Conservation (phyloP, 2,888 invertebrate species). For the Dromius quadrimaculatus region DNA sequence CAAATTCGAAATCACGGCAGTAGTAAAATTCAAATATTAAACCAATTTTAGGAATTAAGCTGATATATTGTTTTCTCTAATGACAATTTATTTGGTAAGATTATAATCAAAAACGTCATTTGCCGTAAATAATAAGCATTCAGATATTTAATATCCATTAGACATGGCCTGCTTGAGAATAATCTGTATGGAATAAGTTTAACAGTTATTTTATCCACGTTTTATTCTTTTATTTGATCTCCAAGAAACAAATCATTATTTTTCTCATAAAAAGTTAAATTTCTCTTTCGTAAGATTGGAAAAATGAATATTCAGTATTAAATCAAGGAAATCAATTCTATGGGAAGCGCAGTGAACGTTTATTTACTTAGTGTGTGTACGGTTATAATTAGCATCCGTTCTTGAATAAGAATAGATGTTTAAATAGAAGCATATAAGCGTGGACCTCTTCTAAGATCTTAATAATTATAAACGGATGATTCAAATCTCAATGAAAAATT, state of each 20-base stretch:
- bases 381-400: conserved; percentile 41
- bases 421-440: conserved; percentile 7
- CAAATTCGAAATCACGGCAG: conserved; percentile 43
- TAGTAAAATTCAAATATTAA: conserved; percentile 43
- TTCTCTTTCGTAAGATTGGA: too few species aligned
- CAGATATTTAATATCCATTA: conserved; percentile 39
- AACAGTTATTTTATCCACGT: too few species aligned
- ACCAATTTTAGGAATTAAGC: conserved; percentile 24
- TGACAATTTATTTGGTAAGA: conserved; percentile 48
- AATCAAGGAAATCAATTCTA: too few species aligned
- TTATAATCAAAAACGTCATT: conserved; percentile 44
- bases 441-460: conserved; percentile 42
- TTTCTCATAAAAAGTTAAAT: too few species aligned
- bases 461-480: conserved; percentile 33
- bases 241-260: too few species aligned
- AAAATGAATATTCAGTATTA: too few species aligned
- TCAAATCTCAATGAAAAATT: conserved; percentile 27
- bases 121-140: conserved; percentile 42
- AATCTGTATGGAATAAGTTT: conserved; percentile 31
- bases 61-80: conserved; percentile 37
- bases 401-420: conserved; percentile 42
- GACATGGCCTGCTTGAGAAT: conserved; percentile 27
- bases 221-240: too few species aligned
- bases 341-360: conserved; percentile 17
- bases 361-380: conserved; percentile 35